Evolutionary conservation across 2,797 vertebrate genomes (phyloP), one percentile per base, ranked within the genome.

Genomic region (Pseudopleuronectes americanus): DNA sequence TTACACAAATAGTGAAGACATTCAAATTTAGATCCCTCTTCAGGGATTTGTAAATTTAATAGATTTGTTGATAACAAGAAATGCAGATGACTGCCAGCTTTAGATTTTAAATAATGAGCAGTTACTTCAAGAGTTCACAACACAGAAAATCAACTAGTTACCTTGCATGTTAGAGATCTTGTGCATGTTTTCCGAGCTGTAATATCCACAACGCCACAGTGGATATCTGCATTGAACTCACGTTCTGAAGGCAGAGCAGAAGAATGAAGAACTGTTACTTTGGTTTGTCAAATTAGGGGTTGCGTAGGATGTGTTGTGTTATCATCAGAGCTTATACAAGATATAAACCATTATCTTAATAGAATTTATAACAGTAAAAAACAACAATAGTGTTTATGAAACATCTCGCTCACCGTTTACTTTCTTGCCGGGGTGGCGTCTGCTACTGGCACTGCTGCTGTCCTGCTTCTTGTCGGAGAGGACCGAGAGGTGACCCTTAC

Each of bases 101-200:
- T 4, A 24, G 19, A 8, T 23, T 51, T 16, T 8, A 13, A 58
- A 68, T 51, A 0, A 19, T 7, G 26, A 6, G n/a, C n/a, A 16
- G 7, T 24, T 43, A 43, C 41, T 43, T 43, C 4, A 17, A 43
- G 4, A 5, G 2, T n/a, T 12, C 12, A 38, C 12, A 1, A 53
- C 10, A 57, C 12, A 48, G 6, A 49, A 16, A 60, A 31, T 19
- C 57, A 47, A 21, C 26, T 16, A 28, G 47, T 80, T 81, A 96
- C 98, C 98, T 99, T 99, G 96, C 98, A 99, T 90, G 98, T 99
- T 92, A 99, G 95, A 90, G 98, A 99, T 94, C 98, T 96, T 92
- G 98, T 99, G 94, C 98, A 99, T 93, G 97, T 96, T 94, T 99
- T 99, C 92, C 96, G 96, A 88, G 96, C 96, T 76, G 97, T 96